Conservation (phyloP, 2,113 vertebrate species). For the Phylloscopus whistleri region DNA sequence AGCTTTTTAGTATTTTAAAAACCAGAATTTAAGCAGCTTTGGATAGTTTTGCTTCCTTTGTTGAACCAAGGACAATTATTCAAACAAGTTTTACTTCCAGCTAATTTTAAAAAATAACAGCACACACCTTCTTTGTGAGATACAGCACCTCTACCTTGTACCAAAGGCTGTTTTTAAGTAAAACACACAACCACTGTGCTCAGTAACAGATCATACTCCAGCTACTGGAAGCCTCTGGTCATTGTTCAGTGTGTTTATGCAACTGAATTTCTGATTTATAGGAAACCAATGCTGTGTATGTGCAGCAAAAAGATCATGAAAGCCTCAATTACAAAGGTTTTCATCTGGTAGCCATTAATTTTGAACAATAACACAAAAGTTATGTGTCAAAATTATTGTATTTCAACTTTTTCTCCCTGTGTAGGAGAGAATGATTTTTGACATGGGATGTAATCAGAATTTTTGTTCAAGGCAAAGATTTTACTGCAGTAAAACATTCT, state of each 20-base stretch:
- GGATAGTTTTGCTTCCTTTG: background rate
- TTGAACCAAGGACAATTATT: background rate
- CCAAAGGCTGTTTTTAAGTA: background rate
- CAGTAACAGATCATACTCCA: background rate
- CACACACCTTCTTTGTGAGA: background rate
- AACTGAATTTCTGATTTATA: background rate
- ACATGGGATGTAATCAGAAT: background rate
- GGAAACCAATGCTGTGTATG: background rate
- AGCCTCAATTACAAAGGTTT: background rate
- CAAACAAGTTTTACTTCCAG: background rate
- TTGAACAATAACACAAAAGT: background rate
- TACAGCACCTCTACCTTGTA: background rate
- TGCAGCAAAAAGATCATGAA: background rate
- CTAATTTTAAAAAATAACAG: background rate
- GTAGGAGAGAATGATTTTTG: background rate
- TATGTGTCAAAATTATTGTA: fast-evolving
- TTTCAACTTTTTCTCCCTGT: background rate
- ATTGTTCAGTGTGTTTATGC: background rate
- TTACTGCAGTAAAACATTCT: background rate
- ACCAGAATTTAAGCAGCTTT: background rate
- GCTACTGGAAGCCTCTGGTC: background rate
- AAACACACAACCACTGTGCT: background rate
- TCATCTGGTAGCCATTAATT: background rate
- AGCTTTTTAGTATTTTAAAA: background rate
- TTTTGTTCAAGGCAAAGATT: background rate